Evolutionary conservation across 2,113 vertebrate species (phyloP).

Genomic region (Chlamydotis undulata): DNA sequence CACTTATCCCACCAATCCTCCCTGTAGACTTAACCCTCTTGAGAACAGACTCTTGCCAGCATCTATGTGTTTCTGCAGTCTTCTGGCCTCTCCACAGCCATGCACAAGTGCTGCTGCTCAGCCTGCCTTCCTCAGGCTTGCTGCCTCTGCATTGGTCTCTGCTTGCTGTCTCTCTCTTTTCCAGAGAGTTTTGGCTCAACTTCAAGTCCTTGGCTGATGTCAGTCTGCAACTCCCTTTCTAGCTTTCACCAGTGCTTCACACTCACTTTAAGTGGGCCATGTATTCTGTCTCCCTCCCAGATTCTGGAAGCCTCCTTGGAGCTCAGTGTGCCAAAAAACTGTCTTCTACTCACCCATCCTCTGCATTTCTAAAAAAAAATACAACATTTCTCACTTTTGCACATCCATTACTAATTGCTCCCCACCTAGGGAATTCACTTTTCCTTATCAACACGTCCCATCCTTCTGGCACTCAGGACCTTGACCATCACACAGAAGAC

Average conservation of each 20-base stretch:
- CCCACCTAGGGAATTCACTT: neutral
- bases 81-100: neutral
- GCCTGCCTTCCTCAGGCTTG: neutral
- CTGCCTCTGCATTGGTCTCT: neutral
- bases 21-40: accelerated
- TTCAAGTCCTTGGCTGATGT: conserved; percentile 33
- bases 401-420: neutral
- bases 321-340: conserved; percentile 31
- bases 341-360: conserved; percentile 44
- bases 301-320: conserved; percentile 16
- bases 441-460: neutral
- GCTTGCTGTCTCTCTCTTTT: neutral
- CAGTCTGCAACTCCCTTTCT: conserved; percentile 30
- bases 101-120: neutral
- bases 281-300: neutral
- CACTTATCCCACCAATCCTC: neutral
- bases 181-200: neutral
- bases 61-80: neutral
- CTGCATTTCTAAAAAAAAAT: conserved; percentile 16
- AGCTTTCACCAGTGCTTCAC: conserved; percentile 36
- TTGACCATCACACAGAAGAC: neutral
- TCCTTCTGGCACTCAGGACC: neutral
- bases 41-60: neutral
- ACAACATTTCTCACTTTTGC: neutral
- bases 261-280: conserved; percentile 7